A percentile compares a stretch with the other conserved stretches of the same genome.
Evolutionary conservation across 2,113 vertebrate genomes (phyloP).

Genomic region (Gopherus evgoodei): DNA sequence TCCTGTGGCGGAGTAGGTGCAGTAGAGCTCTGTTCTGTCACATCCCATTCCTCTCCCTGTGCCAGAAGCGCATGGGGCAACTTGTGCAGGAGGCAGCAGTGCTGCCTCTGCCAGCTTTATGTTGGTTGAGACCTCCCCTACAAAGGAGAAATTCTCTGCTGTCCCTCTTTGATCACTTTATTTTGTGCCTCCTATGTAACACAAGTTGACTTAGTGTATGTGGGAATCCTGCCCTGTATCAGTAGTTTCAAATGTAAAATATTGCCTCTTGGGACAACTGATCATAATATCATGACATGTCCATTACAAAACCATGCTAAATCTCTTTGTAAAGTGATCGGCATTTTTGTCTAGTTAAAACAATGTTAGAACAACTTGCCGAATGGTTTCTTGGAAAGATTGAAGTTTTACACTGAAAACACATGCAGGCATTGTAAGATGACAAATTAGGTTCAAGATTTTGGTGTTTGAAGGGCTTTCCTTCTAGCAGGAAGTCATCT

Average conservation of each 20-base stretch:
- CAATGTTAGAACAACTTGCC: not conserved
- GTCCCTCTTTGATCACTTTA: accelerated
- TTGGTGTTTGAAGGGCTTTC: constrained; percentile 63
- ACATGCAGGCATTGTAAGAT: constrained; percentile 3
- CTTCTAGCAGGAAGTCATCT: constrained; percentile 66
- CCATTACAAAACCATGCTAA: not conserved
- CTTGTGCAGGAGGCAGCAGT: not conserved
- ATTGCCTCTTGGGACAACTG: not conserved
- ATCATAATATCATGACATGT: not conserved
- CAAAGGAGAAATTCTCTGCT: not conserved
- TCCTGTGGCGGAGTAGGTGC: not conserved
- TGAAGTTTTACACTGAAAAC: not conserved
- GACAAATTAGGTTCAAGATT: constrained; percentile 55
- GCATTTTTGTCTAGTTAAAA: not conserved
- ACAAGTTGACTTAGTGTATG: not conserved
- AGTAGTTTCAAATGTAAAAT: not conserved
- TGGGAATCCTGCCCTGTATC: not conserved
- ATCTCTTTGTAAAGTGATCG: not conserved
- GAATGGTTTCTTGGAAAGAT: not conserved
- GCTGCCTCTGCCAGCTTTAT: not conserved
- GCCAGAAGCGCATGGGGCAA: not conserved
- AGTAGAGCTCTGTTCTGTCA: not conserved
- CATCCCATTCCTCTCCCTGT: not conserved
- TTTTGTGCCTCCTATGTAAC: not conserved
- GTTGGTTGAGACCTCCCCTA: not conserved